Conservation (phyloP, 2,113 vertebrate species). For the Leiothrix lutea region DNA sequence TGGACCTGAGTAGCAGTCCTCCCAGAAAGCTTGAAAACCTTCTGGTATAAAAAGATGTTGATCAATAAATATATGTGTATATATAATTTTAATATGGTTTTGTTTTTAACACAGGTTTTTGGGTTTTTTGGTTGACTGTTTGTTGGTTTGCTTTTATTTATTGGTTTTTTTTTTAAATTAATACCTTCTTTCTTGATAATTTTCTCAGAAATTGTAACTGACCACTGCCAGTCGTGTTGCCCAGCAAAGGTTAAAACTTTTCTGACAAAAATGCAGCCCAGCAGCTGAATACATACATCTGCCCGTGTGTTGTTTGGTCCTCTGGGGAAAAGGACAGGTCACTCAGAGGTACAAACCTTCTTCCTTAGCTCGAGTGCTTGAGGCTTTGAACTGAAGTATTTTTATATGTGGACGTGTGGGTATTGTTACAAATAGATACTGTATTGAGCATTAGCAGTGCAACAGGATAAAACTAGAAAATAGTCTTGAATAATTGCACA, state of each 20-base stretch:
- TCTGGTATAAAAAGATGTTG: not conserved
- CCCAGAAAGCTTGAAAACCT: not conserved
- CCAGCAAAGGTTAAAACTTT: not conserved
- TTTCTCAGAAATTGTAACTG: not conserved
- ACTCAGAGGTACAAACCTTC: not conserved
- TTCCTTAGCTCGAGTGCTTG: not conserved
- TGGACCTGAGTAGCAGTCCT: not conserved
- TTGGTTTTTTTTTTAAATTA: not conserved
- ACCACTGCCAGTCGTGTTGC: not conserved
- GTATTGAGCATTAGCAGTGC: not conserved
- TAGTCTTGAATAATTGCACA: not conserved
- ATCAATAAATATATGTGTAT: not conserved
- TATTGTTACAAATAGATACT: not conserved
- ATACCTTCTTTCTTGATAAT: not conserved
- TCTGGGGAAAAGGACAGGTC: not conserved
- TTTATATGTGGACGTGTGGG: not conserved
- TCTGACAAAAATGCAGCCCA: not conserved
- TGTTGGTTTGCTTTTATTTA: too few relatives aligned
- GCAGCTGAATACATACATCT: not conserved
- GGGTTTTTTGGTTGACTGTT: fast-evolving
- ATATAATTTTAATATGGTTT: not conserved
- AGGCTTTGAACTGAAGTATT: not conserved
- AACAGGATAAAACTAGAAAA: not conserved
- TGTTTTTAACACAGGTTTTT: not conserved
- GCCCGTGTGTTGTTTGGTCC: not conserved